These are phyloP conservation scores for Pseudorectes ferrugineus DNA, from an alignment of 2,113 vertebrate species.

Conservation along the genomic window DNA sequence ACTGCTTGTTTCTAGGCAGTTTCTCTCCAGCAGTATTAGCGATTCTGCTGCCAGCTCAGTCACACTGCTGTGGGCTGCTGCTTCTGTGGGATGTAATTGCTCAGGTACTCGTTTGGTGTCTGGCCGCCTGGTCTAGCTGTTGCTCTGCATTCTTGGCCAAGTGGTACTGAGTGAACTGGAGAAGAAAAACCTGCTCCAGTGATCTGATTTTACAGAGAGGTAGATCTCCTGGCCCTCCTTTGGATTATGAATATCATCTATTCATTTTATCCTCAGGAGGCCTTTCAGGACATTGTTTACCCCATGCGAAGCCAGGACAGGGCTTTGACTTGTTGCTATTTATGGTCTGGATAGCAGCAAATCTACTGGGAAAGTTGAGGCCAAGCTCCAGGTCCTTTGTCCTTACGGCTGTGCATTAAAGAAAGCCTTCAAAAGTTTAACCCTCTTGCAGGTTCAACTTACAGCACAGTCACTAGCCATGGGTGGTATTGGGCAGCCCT, in stretches of 20 bases:
- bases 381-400: not conserved
- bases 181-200: slow-evolving; percentile 21
- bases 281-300: slow-evolving; percentile 11
- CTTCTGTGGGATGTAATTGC: not conserved
- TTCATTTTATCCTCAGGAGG: not conserved
- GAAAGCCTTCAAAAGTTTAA: not conserved
- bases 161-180: not conserved
- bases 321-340: not conserved
- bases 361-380: not conserved
- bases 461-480: not conserved
- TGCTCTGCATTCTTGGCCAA: not conserved
- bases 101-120: not conserved
- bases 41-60: not conserved
- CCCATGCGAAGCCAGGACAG: not conserved
- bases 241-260: not conserved
- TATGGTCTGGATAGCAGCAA: not conserved
- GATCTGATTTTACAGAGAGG: not conserved
- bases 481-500: not conserved
- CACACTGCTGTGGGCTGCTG: not conserved
- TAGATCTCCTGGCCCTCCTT: not conserved
- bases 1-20: not conserved
- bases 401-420: accelerated
- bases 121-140: not conserved
- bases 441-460: not conserved
- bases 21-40: not conserved